phyloP scores from a whole-genome alignment of 2,888 invertebrate genomes.

The Andrena fulva region DNA sequence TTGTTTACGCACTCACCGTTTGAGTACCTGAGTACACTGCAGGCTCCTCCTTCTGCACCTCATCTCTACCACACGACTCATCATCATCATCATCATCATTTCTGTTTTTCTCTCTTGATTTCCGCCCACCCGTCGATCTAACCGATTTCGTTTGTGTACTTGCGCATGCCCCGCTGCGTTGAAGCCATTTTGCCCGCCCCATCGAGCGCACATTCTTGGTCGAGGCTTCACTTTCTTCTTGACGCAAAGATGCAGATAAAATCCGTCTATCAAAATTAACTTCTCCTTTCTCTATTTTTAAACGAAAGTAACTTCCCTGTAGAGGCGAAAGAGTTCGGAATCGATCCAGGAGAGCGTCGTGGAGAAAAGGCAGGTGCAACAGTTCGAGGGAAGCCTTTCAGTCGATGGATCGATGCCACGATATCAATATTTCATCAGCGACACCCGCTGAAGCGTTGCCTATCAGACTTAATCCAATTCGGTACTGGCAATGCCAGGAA shows the following conservation, averaged over 20 bases:
- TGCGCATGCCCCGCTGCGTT: conserved; percentile 15
- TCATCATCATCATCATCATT: background rate
- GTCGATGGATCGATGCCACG: conserved; percentile 29
- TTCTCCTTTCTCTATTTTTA: background rate
- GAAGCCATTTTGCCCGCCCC: background rate
- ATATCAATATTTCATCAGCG: conserved; percentile 32
- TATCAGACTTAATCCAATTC: conserved; percentile 9
- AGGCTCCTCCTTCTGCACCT: conserved; percentile 61
- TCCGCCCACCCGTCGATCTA: background rate
- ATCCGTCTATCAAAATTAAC: background rate
- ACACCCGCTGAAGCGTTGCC: background rate
- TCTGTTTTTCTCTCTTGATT: background rate
- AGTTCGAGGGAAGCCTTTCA: conserved; percentile 15
- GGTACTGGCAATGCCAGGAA: background rate
- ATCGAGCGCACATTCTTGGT: background rate
- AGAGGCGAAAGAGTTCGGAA: background rate
- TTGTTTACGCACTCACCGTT: conserved; percentile 52
- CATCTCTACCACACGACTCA: conserved; percentile 39
- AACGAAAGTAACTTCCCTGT: background rate
- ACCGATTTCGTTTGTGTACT: background rate
- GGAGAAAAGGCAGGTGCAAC: background rate
- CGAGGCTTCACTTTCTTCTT: background rate
- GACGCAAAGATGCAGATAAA: background rate
- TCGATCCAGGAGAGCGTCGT: background rate
- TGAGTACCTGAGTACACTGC: conserved; percentile 55